phyloP scores from a whole-genome alignment of 2,797 vertebrate genomes.

The Amazona ochrocephala region DNA sequence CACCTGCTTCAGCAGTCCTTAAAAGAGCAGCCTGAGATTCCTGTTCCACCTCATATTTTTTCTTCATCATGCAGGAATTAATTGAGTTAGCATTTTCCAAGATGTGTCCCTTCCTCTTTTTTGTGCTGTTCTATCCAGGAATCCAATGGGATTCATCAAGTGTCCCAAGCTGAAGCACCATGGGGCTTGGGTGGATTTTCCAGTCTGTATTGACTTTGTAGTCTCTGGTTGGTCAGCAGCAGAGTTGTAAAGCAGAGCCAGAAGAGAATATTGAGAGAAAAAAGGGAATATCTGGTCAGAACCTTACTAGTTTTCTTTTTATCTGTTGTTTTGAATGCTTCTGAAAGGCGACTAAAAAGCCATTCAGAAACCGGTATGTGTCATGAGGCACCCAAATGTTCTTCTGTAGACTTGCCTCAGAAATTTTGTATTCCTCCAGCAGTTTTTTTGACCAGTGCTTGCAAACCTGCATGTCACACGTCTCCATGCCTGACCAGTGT shows the following conservation, averaged over 20 bases:
- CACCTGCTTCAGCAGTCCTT: background rate
- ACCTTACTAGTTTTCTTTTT: background rate
- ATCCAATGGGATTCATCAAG: background rate
- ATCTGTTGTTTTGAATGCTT: background rate
- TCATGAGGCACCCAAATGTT: background rate
- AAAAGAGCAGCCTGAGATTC: background rate
- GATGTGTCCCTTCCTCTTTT: background rate
- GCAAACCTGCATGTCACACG: fast-evolving
- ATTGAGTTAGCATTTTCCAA: background rate
- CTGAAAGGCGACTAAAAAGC: background rate
- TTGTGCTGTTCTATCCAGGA: background rate
- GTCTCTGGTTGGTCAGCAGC: background rate
- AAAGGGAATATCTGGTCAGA: background rate
- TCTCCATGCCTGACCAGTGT: background rate
- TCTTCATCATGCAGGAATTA: background rate
- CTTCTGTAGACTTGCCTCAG: background rate
- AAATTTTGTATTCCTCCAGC: background rate
- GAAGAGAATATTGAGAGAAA: background rate
- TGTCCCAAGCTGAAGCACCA: background rate
- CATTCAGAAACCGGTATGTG: background rate
- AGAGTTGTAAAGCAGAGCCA: background rate
- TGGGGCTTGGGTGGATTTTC: background rate
- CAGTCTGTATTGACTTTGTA: background rate
- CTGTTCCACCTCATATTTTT: background rate
- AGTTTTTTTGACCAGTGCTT: background rate